phyloP scores from a whole-genome alignment of 2,888 invertebrate genomes.

The Imbricaverruca yamaguchii region DNA sequence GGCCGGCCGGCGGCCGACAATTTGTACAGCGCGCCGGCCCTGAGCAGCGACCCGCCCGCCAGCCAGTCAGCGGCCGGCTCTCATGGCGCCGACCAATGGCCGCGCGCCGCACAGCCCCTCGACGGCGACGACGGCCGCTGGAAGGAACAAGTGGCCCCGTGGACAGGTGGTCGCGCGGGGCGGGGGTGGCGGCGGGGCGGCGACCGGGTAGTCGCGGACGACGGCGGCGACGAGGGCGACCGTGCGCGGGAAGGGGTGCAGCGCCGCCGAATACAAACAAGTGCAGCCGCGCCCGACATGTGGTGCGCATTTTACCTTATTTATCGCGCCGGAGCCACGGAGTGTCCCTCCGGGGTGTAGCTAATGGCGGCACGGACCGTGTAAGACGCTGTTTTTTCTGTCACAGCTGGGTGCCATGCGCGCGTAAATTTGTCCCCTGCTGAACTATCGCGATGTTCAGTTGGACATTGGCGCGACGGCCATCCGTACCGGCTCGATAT shows the following conservation, averaged over 20 bases:
- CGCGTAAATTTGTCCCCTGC: too few relatives aligned
- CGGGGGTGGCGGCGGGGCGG: background rate
- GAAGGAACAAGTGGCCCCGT: background rate
- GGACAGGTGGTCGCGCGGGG: background rate
- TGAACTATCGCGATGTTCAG: too few relatives aligned
- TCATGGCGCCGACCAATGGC: background rate
- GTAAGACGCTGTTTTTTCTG: too few relatives aligned
- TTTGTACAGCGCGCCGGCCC: background rate
- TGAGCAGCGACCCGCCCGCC: background rate
- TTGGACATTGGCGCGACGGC: too few relatives aligned
- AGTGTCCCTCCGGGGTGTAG: background rate
- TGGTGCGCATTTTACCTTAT: background rate
- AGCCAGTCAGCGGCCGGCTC: background rate
- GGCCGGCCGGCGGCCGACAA: background rate
- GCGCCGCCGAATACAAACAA: slow-evolving; percentile 9
- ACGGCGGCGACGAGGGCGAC: background rate
- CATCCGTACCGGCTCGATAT: too few relatives aligned
- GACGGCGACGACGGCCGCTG: background rate
- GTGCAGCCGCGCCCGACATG: background rate
- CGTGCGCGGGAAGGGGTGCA: background rate
- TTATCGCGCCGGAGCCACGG: background rate
- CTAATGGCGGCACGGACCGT: background rate
- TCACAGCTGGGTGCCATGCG: too few relatives aligned
- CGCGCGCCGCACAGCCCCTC: background rate
- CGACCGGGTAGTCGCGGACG: background rate